Percentiles rank a stretch among this genome's conserved stretches.
Evolutionary conservation across 2,113 vertebrate genomes (phyloP).

Genomic region (Corythaixoides concolor): DNA sequence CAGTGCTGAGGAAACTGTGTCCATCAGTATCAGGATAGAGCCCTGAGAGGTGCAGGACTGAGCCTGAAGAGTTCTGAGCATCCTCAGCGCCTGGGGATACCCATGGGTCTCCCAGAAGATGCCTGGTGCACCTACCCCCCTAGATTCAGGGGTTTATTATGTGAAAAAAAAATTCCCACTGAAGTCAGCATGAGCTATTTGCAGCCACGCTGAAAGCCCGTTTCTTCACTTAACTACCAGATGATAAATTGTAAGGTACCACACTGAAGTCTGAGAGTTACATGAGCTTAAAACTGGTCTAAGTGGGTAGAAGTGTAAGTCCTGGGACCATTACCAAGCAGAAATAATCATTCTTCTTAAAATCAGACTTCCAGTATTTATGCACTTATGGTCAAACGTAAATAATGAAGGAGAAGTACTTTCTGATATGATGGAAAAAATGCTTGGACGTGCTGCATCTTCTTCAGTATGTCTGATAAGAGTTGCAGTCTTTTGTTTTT

Average conservation of each 20-base stretch:
- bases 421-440: background rate
- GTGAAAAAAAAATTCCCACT: background rate
- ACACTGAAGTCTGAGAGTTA: background rate
- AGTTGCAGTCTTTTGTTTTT: background rate
- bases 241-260: background rate
- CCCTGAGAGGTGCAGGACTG: background rate
- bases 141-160: background rate
- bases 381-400: background rate
- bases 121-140: background rate
- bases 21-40: background rate
- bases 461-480: background rate
- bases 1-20: background rate
- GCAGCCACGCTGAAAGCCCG: background rate
- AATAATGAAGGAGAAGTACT: background rate
- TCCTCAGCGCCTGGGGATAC: background rate
- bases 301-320: background rate
- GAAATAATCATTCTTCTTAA: background rate
- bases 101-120: background rate
- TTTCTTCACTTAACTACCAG: background rate
- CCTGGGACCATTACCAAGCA: background rate
- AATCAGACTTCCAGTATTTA: background rate
- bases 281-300: background rate
- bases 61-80: background rate
- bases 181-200: background rate
- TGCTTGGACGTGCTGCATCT: background rate